These are phyloP conservation scores for Drosophila nr. perissopoda DNA, from an alignment of 2,888 invertebrate species.

Conservation along the genomic window DNA sequence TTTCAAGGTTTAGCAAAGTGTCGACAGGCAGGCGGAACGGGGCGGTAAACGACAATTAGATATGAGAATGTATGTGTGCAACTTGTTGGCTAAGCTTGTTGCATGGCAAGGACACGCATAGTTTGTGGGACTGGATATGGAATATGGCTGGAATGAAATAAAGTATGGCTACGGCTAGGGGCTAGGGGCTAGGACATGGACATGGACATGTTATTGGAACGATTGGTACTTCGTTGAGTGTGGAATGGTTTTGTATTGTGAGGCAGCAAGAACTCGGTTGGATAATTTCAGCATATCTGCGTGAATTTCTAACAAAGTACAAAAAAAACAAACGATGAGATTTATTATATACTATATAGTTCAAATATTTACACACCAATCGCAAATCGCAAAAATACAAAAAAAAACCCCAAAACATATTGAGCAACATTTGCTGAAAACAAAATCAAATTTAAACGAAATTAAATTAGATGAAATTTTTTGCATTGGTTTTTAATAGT, in stretches of 20 bases:
- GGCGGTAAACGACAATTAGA: background rate
- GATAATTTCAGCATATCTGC: constrained; percentile 77
- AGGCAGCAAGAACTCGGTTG: constrained; percentile 65
- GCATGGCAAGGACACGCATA: background rate
- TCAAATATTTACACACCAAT: constrained; percentile 66
- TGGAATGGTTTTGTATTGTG: constrained; percentile 43
- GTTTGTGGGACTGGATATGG: constrained; percentile 9
- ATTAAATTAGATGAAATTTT: constrained; percentile 57
- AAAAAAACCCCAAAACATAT: constrained; percentile 47
- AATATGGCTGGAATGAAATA: background rate
- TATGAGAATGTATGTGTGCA: background rate
- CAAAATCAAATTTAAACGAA: constrained; percentile 35
- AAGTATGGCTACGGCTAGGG: constrained; percentile 3
- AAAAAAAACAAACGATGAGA: constrained; percentile 57
- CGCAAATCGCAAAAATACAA: constrained; percentile 8
- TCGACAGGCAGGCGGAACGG: background rate
- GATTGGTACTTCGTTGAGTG: constrained; percentile 25
- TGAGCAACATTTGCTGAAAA: constrained; percentile 72
- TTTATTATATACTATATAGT: constrained; percentile 61
- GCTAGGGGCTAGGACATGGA: constrained; percentile 4
- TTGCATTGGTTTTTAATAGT: constrained; percentile 64
- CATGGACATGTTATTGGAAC: constrained; percentile 19
- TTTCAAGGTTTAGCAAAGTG: background rate
- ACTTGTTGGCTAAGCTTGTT: background rate
- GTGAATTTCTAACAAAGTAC: constrained; percentile 80